Evolutionary conservation across 1,140 invertebrate species (phyloP), one percentile per base, ranked within the genome.

Genomic region (Aphaenogaster floridana): DNA sequence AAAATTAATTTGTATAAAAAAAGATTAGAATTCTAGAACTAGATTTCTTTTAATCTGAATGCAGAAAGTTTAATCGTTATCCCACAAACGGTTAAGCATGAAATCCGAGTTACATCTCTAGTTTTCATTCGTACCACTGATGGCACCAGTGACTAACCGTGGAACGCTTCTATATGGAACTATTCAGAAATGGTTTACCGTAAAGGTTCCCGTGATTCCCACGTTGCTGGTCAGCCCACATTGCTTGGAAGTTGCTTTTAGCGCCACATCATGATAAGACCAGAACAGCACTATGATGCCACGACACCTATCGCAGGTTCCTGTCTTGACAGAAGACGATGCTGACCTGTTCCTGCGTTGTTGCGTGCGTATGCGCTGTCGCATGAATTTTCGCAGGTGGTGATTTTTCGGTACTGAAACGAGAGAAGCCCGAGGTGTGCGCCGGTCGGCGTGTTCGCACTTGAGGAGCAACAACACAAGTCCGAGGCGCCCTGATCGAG

Each of bases 331-430:
- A 74, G 66, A 86, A 66, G 86, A 90, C 61, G 72, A 86, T 87
- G 77, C 17, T 68, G 63, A 61, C 63, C 7, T 28, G 28, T 68
- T 39, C 66, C 68, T 79, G 78, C 63, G 66, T 13, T 39, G 28
- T 50, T 66, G 52, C n/a, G 80, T 86, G 89, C 80, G 79, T 90
- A 86, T 90, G 89, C 69, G 89, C 74, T 42, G 61, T 89, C 86
- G 89, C 66, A 90, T 92, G 88, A 91, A 92, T 92, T 91, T 92
- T 92, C 88, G 91, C 92, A 93, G 92, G 92, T 93, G 92, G 92
- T 92, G 92, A 93, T 93, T 92, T 89, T 89, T 79, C 83, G 57
- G 74, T 90, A 52, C 63, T 61, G 76, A 15, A 54, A 86, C 66
- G 52, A 87, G 54, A 72, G 52, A 48, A 48, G 11, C 36, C 45